Evolutionary conservation across 2,113 vertebrate genomes (phyloP), one percentile per base, ranked within the genome.

Genomic region (Calcarius ornatus): DNA sequence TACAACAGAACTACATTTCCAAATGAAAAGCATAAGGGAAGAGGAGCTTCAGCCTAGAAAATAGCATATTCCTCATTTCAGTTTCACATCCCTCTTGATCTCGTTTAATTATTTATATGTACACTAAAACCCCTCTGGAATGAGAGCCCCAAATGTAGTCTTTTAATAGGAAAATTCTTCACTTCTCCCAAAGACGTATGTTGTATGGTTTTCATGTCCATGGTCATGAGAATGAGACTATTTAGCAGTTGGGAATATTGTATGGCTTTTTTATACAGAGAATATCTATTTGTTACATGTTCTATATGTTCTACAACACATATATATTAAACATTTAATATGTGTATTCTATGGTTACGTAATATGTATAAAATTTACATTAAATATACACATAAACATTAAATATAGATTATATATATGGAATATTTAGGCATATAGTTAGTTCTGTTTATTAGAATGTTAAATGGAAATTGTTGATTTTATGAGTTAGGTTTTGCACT

Each of bases 111-210:
- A 23, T 57, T 92, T 89, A 43, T 0, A 18, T 54, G 14, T 81
- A 21, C 37, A 40, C 40, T 60, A 80, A 82, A 85, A 57, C 3
- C 10, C 42, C 10, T 53, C 45, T 80, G 21, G 12, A 90, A 60
- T 40, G 23, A 54, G 22, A 19, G 19, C 4, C 31, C 23, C 72
- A 68, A 86, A 65, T 15, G 4, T 15, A 47, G 15, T 56, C 9
- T 78, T 88, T 64, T 43, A 54, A 75, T 81, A 75, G 16, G 8
- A 35, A 51, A 54, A n/a, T 51, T 12, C 20, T 56, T 68, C 43
- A n/a, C 6, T 59, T 22, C 2, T 86, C 23, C 40, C 0, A 33
- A 43, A 70, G 61, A 20, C 8, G 3, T 48, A 3, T n/a, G 3
- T 43, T 37, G 4, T 22, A 8, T 63, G 13, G 5, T 28, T 65